A percentile compares a stretch with the other conserved stretches of the same genome.
Evolutionary conservation across 2,888 invertebrate genomes (phyloP).

Genomic region (Amblyjoppa proteus): DNA sequence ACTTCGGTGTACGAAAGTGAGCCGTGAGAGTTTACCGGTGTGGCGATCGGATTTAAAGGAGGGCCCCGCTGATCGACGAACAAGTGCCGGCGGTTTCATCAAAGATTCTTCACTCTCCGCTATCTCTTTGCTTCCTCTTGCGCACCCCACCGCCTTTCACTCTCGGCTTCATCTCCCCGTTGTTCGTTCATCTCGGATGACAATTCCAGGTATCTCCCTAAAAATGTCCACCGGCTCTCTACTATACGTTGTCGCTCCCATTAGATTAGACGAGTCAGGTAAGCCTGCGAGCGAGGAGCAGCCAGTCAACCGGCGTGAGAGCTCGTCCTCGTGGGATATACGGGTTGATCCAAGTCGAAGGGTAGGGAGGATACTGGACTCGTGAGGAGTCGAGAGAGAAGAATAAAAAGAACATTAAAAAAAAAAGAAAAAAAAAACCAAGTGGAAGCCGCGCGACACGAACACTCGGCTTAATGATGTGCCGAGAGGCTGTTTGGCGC

Average conservation of each 20-base stretch:
- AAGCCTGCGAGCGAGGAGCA: constrained; percentile 44
- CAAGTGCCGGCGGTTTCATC: constrained; percentile 70
- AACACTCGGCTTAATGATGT: constrained; percentile 83
- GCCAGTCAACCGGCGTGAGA: constrained; percentile 62
- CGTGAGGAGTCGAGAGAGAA: constrained; percentile 50
- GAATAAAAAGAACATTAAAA: constrained; percentile 45
- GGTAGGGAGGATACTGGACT: constrained; percentile 59
- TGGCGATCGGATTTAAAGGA: constrained; percentile 68
- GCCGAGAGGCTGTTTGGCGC: constrained; percentile 70
- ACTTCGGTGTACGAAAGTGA: constrained; percentile 58
- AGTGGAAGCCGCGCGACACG: constrained; percentile 76
- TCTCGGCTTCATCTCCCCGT: constrained; percentile 22
- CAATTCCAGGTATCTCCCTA: constrained; percentile 69
- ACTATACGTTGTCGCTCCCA: constrained; percentile 70
- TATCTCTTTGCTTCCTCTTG: constrained; percentile 59
- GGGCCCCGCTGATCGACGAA: constrained; percentile 66
- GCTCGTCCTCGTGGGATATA: constrained; percentile 71
- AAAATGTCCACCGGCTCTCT: constrained; percentile 58
- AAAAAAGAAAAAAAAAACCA: constrained; percentile 62
- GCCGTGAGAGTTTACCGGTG: constrained; percentile 60
- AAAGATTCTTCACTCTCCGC: constrained; percentile 63
- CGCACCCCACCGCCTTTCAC: constrained; percentile 30
- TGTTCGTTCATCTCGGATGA: constrained; percentile 67
- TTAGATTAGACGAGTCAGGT: constrained; percentile 66
- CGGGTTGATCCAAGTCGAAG: constrained; percentile 62